phyloP scores from a whole-genome alignment of 37 sponge, comb jelly and placozoan species.

The Sycon ciliatum region DNA sequence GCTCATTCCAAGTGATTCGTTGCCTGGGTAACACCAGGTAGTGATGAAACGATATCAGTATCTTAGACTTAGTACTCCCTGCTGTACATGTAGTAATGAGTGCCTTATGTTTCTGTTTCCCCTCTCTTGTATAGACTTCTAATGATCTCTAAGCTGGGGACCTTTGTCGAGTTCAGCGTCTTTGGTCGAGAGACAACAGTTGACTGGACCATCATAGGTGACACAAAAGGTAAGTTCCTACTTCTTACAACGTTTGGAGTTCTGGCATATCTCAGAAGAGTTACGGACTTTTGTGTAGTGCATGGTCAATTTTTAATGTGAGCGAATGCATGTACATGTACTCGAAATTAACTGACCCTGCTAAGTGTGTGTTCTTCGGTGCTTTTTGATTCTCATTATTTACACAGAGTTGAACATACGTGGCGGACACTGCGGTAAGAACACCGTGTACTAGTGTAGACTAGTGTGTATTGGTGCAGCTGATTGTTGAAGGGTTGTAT shows the following conservation, averaged over 20 bases:
- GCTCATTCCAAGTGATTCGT: too few relatives aligned
- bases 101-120: not conserved
- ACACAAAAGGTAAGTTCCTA: constrained; percentile 38
- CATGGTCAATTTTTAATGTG: too few relatives aligned
- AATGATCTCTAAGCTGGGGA: constrained; percentile 47
- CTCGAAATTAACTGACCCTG: too few relatives aligned
- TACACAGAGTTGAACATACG: constrained; percentile 44
- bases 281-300: too few relatives aligned
- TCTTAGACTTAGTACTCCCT: not conserved
- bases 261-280: not conserved
- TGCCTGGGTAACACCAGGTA: not conserved
- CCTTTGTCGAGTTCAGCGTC: constrained; percentile 58
- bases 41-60: not conserved
- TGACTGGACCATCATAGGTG: constrained; percentile 65
- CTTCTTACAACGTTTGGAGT: too few relatives aligned
- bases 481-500: too few relatives aligned
- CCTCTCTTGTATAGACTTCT: constrained; percentile 18
- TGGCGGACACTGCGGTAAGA: constrained; percentile 44
- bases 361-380: not conserved
- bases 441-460: too few relatives aligned
- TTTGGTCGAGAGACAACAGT: constrained; percentile 52
- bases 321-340: too few relatives aligned
- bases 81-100: not conserved
- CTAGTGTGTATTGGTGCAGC: too few relatives aligned
- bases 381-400: not conserved